Evolutionary conservation across 2,888 invertebrate genomes (phyloP), one percentile per base, ranked within the genome.

Genomic region (Sesia bembeciformis): DNA sequence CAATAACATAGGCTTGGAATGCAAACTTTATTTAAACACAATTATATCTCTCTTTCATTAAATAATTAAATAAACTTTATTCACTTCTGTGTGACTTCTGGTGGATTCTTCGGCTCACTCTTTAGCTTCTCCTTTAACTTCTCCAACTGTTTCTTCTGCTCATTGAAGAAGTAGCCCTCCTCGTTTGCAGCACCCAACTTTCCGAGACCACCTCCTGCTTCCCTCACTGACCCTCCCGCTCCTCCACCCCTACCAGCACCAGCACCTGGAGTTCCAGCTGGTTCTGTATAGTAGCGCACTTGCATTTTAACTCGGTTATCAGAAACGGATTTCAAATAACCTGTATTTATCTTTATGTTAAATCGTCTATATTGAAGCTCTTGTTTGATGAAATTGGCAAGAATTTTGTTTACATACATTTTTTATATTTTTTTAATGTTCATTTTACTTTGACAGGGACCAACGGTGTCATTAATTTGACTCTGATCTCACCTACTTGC

Each of bases 181-280:
- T 86, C 86, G 40, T 78, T 70, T 0, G 79, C 79, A 0, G 78
- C 72, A 2, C 76, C 82, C 40, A 65, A 78, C 56, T 67, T 68
- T 0, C 84, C 84, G 1, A 86, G 55, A 0, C 72, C 72, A 39
- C 79, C 82, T 0, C 83, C 84, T 0, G 80, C 69, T 54, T 80
- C 78, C 53, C 76, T 72, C 0, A 83, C 66, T 0, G 76, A 60
- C 0, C 84, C 84, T 0, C 82, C 84, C 0, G 63, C 65, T 0
- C 81, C 84, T 0, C 84, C 82, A 0, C 82, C 84, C 43, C 68
- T 84, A 0, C 81, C 81, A 0, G 68, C 78, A 0, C 83, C 84
- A n/a, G 73, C 65, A 0, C 81, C 85, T 4, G 79, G 74, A 0
- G 46, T 40, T 5, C 66, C 64, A 39, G 60, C 4, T n/a, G 51